These are phyloP conservation scores for Esox masquinongy DNA, from an alignment of 2,797 vertebrate species.

Conservation along the genomic window DNA sequence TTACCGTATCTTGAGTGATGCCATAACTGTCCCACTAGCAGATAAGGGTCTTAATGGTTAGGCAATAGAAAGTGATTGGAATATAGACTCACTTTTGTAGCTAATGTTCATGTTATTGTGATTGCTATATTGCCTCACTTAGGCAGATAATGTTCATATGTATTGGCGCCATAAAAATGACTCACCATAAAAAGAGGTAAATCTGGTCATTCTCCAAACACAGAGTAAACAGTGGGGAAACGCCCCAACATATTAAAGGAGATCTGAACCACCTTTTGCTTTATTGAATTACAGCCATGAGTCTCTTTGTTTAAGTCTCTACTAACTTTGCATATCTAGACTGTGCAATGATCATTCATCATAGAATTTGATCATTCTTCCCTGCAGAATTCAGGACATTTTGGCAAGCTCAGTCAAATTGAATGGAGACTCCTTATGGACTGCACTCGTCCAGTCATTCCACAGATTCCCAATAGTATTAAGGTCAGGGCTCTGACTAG, in stretches of 20 bases:
- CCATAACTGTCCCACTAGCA: conserved; percentile 43
- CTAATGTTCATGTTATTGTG: conserved; percentile 24
- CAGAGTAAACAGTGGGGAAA: background rate
- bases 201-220: background rate
- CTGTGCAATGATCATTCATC: too few species aligned
- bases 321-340: too few species aligned
- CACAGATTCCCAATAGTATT: too few species aligned
- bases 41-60: conserved; percentile 48
- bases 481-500: too few species aligned
- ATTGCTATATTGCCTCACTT: conserved; percentile 23
- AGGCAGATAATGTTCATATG: conserved; percentile 37
- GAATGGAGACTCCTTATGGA: too few species aligned
- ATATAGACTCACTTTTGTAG: conserved; percentile 29
- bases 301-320: too few species aligned
- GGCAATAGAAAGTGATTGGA: conserved; percentile 37
- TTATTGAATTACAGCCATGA: too few species aligned
- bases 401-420: too few species aligned
- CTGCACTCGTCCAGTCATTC: too few species aligned
- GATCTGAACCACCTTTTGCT: too few species aligned
- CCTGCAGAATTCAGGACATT: too few species aligned
- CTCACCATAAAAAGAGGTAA: background rate
- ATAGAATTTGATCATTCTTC: too few species aligned
- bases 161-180: background rate
- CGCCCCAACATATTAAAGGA: background rate
- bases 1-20: conserved; percentile 43